Percentiles rank a stretch among this genome's conserved stretches.
These are phyloP conservation scores for Leptoteleia sp. DNA, from an alignment of 1,140 invertebrate species.

Conservation along the genomic window DNA sequence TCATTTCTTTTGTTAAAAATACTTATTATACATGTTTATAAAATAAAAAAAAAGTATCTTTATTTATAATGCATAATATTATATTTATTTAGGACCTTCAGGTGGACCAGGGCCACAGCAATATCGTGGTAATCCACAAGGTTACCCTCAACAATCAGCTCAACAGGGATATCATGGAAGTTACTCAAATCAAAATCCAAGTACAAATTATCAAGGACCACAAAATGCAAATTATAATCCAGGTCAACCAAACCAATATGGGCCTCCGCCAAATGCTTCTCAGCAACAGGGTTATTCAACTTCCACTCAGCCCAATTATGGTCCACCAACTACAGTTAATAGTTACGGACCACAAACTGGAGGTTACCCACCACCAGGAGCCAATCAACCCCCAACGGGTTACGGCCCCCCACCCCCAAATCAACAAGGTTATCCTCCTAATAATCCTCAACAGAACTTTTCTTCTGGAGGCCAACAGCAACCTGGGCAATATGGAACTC, in stretches of 20 bases:
- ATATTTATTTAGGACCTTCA: slow-evolving; percentile 69
- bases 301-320: slow-evolving; percentile 76
- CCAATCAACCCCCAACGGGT: slow-evolving; percentile 74
- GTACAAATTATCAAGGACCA: slow-evolving; percentile 78
- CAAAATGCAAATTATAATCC: slow-evolving; percentile 74
- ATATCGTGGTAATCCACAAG: slow-evolving; percentile 81
- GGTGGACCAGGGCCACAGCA: slow-evolving; percentile 78
- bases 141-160: slow-evolving; percentile 82
- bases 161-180: slow-evolving; percentile 82
- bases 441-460: slow-evolving; percentile 76
- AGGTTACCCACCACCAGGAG: slow-evolving; percentile 75
- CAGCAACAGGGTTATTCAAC: slow-evolving; percentile 75
- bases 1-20: too few species aligned
- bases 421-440: slow-evolving; percentile 78
- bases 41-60: too few species aligned
- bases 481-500: slow-evolving; percentile 78
- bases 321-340: slow-evolving; percentile 77
- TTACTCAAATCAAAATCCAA: slow-evolving; percentile 80
- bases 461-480: slow-evolving; percentile 75
- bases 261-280: slow-evolving; percentile 73
- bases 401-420: slow-evolving; percentile 79
- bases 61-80: too few species aligned
- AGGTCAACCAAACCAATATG: slow-evolving; percentile 78
- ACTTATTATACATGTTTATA: too few species aligned
- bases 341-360: slow-evolving; percentile 78